Evolutionary conservation across 2,797 vertebrate genomes (phyloP).

Genomic region (Anniella stebbinsi): DNA sequence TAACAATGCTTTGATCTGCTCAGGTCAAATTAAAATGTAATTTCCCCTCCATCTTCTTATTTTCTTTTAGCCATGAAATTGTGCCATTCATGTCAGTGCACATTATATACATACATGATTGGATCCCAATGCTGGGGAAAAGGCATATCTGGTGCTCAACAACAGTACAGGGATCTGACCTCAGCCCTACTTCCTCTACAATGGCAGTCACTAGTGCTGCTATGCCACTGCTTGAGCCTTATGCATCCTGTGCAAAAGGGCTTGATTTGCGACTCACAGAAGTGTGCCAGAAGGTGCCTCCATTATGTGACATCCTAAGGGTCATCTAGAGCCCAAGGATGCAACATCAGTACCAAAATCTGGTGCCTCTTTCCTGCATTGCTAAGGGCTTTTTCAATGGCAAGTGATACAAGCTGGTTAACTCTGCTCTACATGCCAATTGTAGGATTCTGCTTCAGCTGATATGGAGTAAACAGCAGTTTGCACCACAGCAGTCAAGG

Average conservation of each 20-base stretch:
- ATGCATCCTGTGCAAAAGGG: neutral
- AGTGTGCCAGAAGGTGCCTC: neutral
- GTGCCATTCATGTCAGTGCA: neutral
- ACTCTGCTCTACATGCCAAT: slow-evolving; percentile 3
- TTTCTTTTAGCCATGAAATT: neutral
- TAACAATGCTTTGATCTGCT: neutral
- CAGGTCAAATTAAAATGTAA: neutral
- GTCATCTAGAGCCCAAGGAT: neutral
- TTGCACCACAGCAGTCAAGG: slow-evolving; percentile 15
- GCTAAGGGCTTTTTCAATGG: slow-evolving; percentile 10
- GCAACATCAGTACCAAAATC: neutral
- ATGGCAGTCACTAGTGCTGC: neutral
- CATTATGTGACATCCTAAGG: neutral
- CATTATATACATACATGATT: too few relatives aligned
- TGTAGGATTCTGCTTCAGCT: slow-evolving; percentile 11
- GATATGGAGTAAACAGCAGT: neutral
- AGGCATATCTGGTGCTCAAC: neutral
- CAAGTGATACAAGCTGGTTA: slow-evolving; percentile 7
- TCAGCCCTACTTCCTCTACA: neutral
- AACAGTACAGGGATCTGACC: neutral
- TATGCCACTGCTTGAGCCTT: neutral
- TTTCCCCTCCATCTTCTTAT: neutral
- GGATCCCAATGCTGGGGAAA: neutral
- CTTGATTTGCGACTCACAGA: neutral
- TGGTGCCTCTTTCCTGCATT: slow-evolving; percentile 8